Evolutionary conservation across 2,113 vertebrate species (phyloP).

Genomic region (Gila orcuttii): DNA sequence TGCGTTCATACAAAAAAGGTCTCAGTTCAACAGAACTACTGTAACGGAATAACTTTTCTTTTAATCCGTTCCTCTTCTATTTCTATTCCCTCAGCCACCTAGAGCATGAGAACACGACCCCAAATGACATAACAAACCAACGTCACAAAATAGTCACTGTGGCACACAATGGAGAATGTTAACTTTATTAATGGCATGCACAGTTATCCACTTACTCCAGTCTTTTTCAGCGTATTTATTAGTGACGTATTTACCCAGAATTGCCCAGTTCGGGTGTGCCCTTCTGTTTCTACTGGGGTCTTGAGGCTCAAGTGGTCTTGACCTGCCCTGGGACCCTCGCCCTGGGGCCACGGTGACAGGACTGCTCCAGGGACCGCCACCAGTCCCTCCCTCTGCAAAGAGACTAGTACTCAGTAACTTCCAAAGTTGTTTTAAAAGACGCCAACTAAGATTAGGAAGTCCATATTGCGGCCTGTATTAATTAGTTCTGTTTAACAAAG

Average conservation of each 20-base stretch:
- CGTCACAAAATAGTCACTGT: background rate
- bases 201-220: background rate
- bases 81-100: background rate
- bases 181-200: constrained; percentile 16
- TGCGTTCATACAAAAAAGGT: background rate
- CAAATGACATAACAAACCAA: background rate
- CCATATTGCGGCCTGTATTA: background rate
- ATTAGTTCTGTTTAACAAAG: background rate
- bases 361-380: constrained; percentile 65
- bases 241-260: constrained; percentile 71
- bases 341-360: constrained; percentile 60
- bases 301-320: constrained; percentile 60
- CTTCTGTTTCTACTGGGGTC: constrained; percentile 79
- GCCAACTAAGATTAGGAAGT: constrained; percentile 48
- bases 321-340: constrained; percentile 57
- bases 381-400: constrained; percentile 73
- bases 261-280: constrained; percentile 76
- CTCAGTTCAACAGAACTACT: constrained; percentile 1
- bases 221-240: background rate
- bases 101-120: background rate
- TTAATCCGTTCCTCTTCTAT: background rate
- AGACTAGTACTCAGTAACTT: constrained; percentile 71
- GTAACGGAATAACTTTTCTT: background rate
- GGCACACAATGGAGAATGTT: background rate
- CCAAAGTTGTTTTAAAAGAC: constrained; percentile 40